Conservation (phyloP, 2,888 invertebrate species). For the Empis stercorea region DNA sequence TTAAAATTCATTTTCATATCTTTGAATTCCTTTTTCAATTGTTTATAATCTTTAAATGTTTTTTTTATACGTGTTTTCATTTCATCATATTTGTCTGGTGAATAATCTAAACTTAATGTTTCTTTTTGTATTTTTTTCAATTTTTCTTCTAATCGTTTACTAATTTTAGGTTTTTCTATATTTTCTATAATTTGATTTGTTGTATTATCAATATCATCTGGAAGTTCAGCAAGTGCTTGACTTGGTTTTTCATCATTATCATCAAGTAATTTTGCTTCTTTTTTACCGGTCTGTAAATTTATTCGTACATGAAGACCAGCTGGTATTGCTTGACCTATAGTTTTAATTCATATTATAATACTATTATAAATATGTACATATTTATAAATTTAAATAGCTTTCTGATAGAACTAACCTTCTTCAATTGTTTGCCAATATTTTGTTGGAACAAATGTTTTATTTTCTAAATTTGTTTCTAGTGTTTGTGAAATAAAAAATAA, state of each 20-base stretch:
- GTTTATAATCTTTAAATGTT: constrained; percentile 45
- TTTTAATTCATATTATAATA: no score
- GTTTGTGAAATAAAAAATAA: background rate
- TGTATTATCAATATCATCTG: constrained; percentile 9
- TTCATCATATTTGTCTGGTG: constrained; percentile 24
- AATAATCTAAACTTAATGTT: constrained; percentile 25
- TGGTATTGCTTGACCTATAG: constrained; percentile 55
- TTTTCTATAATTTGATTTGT: constrained; percentile 18
- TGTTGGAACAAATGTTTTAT: constrained; percentile 43
- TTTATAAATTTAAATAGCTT: background rate
- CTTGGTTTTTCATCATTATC: constrained; percentile 37
- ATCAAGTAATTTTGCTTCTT: constrained; percentile 62
- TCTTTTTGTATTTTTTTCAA: constrained; percentile 31
- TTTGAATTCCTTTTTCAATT: constrained; percentile 51
- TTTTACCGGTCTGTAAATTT: constrained; percentile 59
- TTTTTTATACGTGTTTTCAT: constrained; percentile 28
- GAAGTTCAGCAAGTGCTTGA: constrained; percentile 14
- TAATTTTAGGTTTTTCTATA: constrained; percentile 20
- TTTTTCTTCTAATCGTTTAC: constrained; percentile 27
- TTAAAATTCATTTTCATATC: constrained; percentile 49
- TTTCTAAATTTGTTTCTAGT: constrained; percentile 13
- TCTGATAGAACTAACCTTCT: constrained; percentile 39
- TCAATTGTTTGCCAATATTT: constrained; percentile 50
- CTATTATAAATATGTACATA: background rate
- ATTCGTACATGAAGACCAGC: constrained; percentile 61